Evolutionary conservation across 1,140 invertebrate species (phyloP), one percentile per base, ranked within the genome.

Genomic region (Drosophila gunungcola): DNA sequence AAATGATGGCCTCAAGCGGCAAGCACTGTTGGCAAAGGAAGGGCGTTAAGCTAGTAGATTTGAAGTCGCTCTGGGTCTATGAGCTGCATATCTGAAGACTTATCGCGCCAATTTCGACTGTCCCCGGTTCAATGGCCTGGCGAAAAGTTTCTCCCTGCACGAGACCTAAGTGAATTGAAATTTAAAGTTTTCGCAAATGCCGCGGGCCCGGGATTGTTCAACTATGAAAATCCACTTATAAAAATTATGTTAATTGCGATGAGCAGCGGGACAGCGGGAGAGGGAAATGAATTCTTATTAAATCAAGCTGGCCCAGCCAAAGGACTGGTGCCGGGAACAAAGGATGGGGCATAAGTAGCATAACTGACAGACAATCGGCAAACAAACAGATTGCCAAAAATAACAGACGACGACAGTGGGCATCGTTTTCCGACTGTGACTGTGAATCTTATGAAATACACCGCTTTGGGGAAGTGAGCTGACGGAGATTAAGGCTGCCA

Each of bases 331-430:
- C 3, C 11, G 21, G 9, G 25, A 21, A 25, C 10, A 36, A 36
- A 36, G 62, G 52, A 73, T 67, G 57, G 16, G 73, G 68, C 48
- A 70, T 81, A 85, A 86, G 75, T 62, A 83, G 81, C 81, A 84
- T 84, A 84, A 80, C 81, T 80, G 78, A 72, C 82, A 85, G 82
- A 85, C 82, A 85, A 85, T 85, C 68, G 83, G 78, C 83, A 88
- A 86, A 85, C 83, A 85, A 86, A 85, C 78, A 85, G 73, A 82
- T 85, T 85, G 68, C 78, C 78, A 85, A 86, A 81, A 85, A 86
- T 75, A 78, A 78, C 78, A 88, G 57, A 61, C 36, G n/a, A 42
- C 53, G 52, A 52, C 55, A 63, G 52, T 61, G 56, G 55, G 61
- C 46, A 76, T 67, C 65, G 67, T 45, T 62, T 55, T 58, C 34